Evolutionary conservation across 2,797 vertebrate genomes (phyloP).

Genomic region (Bradypodion pumilum): DNA sequence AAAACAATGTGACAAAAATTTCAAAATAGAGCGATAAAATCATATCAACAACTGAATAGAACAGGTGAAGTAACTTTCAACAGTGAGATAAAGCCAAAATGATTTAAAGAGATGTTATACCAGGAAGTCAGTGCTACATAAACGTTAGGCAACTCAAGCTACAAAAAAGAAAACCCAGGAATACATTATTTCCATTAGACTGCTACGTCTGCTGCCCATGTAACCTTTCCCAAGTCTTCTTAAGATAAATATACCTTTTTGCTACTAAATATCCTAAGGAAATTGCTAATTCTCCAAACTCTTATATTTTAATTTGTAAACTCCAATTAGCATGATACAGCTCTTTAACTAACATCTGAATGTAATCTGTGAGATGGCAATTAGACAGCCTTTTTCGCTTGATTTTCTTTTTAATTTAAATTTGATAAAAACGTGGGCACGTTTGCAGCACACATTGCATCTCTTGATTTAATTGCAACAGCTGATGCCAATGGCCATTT

Average conservation of each 20-base stretch:
- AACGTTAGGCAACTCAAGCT: background rate
- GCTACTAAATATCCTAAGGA: background rate
- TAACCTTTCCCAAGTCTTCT: background rate
- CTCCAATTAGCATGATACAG: background rate
- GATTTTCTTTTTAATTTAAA: constrained; percentile 12
- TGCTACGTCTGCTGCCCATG: constrained; percentile 26
- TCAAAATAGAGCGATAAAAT: background rate
- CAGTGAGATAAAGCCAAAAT: background rate
- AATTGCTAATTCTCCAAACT: background rate
- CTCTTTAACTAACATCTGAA: constrained; percentile 11
- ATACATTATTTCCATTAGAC: accelerated
- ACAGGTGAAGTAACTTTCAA: background rate
- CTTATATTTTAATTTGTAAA: constrained; percentile 9
- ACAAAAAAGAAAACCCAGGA: background rate
- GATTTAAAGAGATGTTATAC: background rate
- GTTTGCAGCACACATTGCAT: background rate
- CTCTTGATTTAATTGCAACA: constrained; percentile 1
- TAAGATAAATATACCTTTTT: constrained; percentile 3
- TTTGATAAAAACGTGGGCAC: background rate
- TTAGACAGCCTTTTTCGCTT: constrained; percentile 15
- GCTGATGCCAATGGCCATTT: background rate
- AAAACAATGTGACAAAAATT: background rate
- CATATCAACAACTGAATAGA: background rate
- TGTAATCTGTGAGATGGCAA: constrained; percentile 1
- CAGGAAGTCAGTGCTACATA: constrained; percentile 2